A percentile compares a stretch with the other conserved stretches of the same genome.
These are phyloP conservation scores for Phoxinus phoxinus DNA, from an alignment of 2,113 vertebrate species.

Conservation along the genomic window DNA sequence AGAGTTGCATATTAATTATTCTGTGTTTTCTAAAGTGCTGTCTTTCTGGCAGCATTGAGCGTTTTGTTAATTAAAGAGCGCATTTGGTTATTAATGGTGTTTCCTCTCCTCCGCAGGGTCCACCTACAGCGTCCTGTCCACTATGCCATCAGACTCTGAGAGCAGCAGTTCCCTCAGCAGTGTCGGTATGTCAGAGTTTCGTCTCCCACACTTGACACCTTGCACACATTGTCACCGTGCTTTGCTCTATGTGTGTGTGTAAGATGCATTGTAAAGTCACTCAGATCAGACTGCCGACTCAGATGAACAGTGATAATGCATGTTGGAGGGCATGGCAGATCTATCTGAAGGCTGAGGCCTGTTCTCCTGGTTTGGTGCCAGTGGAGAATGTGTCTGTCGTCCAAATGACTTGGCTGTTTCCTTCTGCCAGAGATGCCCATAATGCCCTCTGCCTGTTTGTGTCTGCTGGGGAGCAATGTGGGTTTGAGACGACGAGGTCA, in stretches of 20 bases:
- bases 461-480: conserved; percentile 7
- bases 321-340: conserved; percentile 11
- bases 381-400: conserved; percentile 57
- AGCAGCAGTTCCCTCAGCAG: conserved; percentile 99
- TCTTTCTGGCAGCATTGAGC: neutral
- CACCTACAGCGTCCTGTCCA: conserved; percentile 96
- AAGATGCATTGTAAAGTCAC: conserved; percentile 17
- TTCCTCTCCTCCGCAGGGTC: conserved; percentile 80
- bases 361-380: conserved; percentile 43
- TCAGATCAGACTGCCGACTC: conserved; percentile 8
- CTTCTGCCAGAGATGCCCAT: conserved; percentile 61
- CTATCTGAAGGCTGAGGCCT: conserved; percentile 6
- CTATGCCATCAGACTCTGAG: conserved; percentile 98
- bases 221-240: neutral
- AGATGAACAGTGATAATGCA: neutral
- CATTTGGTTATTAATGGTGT: conserved; percentile 1
- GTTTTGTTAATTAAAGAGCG: neutral
- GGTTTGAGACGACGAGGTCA: neutral
- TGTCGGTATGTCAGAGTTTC: conserved; percentile 83
- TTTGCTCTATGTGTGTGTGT: neutral
- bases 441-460: neutral
- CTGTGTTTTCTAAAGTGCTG: neutral
- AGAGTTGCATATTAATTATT: neutral
- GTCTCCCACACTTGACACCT: neutral
- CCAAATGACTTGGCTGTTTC: conserved; percentile 75